These are phyloP conservation scores for Australoheros facetus DNA, from an alignment of 2,797 vertebrate genomes.

Conservation along the genomic window DNA sequence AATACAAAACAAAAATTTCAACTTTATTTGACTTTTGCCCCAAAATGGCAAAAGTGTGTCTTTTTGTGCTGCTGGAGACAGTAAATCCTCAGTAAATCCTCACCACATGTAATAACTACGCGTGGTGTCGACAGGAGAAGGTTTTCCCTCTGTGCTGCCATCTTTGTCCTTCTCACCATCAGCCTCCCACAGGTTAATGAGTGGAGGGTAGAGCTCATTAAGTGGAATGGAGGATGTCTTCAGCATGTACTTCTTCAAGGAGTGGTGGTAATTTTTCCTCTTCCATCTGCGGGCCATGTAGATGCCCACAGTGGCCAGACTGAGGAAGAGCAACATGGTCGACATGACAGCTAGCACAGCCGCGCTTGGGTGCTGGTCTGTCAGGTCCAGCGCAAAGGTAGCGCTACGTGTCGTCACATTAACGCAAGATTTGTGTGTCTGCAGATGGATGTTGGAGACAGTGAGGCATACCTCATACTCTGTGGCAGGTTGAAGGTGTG, in stretches of 20 bases:
- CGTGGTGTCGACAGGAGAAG: conserved; percentile 94
- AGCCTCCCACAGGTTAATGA: conserved; percentile 98
- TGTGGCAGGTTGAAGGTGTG: conserved; percentile 93
- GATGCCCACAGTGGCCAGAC: conserved; percentile 88
- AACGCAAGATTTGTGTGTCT: conserved; percentile 94
- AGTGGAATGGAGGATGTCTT: conserved; percentile 98
- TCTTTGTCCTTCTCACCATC: conserved; percentile 98
- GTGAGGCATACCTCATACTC: conserved; percentile 98
- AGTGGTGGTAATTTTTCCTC: conserved; percentile 98
- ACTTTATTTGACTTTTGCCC: conserved; percentile 86
- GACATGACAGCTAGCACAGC: conserved; percentile 94
- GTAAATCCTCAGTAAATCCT: conserved; percentile 81
- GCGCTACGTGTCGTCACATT: conserved; percentile 93
- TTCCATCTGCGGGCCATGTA: conserved; percentile 92
- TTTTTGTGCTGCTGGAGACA: conserved; percentile 86
- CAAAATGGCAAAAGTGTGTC: conserved; percentile 92
- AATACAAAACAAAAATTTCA: conserved; percentile 83
- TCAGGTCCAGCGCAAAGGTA: conserved; percentile 89
- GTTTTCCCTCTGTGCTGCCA: conserved; percentile 87
- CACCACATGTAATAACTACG: conserved; percentile 99
- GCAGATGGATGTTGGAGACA: conserved; percentile 92
- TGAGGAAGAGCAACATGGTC: conserved; percentile 91
- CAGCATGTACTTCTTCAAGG: conserved; percentile 99
- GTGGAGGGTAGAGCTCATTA: conserved; percentile 97
- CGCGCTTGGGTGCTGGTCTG: conserved; percentile 89